Evolutionary conservation across 2,113 vertebrate species (phyloP).

Genomic region (Todiramphus chloris): DNA sequence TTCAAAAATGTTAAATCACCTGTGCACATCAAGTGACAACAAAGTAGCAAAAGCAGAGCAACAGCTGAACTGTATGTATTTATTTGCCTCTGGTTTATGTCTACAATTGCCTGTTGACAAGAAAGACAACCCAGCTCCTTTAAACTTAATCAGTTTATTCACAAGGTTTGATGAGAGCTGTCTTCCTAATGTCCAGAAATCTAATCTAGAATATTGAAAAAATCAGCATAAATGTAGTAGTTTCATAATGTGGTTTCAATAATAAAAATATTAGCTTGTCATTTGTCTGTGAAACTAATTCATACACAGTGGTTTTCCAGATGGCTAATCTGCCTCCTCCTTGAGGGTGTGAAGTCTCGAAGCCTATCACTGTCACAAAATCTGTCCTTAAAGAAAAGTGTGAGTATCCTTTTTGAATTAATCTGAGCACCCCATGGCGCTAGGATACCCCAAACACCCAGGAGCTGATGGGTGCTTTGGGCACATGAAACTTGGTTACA

Average conservation of each 20-base stretch:
- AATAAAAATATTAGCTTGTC: not conserved
- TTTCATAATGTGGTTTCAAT: not conserved
- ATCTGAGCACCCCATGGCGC: rapidly evolving
- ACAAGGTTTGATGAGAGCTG: not conserved
- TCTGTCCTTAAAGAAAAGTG: not conserved
- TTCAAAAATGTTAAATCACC: not conserved
- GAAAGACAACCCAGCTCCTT: not conserved
- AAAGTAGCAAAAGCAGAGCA: not conserved
- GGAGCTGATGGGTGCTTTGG: not conserved
- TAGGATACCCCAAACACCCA: not conserved
- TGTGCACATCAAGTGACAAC: not conserved
- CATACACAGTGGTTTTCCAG: not conserved
- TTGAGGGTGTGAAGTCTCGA: not conserved
- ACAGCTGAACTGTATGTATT: not conserved
- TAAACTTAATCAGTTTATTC: slow-evolving; percentile 33
- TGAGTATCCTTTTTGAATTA: not conserved
- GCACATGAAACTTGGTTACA: not conserved
- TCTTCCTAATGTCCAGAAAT: slow-evolving; percentile 16
- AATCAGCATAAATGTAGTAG: not conserved
- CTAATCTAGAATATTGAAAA: not conserved
- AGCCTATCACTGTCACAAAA: not conserved
- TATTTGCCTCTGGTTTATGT: not conserved
- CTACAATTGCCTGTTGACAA: not conserved
- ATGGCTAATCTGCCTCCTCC: not conserved
- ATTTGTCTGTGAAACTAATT: not conserved